These are phyloP conservation scores for Calidris pugnax DNA, from an alignment of 2,113 vertebrate species.

Conservation along the genomic window DNA sequence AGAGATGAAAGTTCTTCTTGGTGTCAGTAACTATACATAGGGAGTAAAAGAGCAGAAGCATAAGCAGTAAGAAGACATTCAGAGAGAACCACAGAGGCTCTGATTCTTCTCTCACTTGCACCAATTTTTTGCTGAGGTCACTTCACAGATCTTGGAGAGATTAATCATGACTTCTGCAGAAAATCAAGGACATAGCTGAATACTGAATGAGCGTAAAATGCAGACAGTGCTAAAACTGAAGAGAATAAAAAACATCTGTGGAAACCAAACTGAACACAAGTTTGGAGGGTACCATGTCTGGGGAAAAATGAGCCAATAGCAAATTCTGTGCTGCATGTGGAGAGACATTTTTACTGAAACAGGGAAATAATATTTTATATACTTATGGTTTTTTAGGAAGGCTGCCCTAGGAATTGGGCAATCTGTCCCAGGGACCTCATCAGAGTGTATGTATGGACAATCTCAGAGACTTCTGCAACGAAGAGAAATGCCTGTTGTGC, in stretches of 20 bases:
- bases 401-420: not conserved
- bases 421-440: conserved; percentile 1
- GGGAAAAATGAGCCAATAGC: not conserved
- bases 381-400: not conserved
- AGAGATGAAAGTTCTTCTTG: not conserved
- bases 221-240: not conserved
- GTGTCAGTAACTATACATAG: not conserved
- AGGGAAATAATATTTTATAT: not conserved
- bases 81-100: not conserved
- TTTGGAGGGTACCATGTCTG: not conserved
- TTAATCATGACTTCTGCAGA: not conserved
- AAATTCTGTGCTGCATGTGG: not conserved
- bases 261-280: not conserved
- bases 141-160: not conserved
- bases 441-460: not conserved
- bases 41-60: not conserved
- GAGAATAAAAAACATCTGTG: not conserved
- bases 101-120: not conserved
- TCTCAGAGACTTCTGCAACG: not conserved
- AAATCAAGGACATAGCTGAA: not conserved
- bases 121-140: not conserved
- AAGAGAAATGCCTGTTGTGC: not conserved
- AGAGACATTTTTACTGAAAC: not conserved
- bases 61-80: not conserved
- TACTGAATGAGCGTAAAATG: not conserved